Evolutionary conservation across 2,797 vertebrate genomes (phyloP).

Genomic region (Morelia viridis): DNA sequence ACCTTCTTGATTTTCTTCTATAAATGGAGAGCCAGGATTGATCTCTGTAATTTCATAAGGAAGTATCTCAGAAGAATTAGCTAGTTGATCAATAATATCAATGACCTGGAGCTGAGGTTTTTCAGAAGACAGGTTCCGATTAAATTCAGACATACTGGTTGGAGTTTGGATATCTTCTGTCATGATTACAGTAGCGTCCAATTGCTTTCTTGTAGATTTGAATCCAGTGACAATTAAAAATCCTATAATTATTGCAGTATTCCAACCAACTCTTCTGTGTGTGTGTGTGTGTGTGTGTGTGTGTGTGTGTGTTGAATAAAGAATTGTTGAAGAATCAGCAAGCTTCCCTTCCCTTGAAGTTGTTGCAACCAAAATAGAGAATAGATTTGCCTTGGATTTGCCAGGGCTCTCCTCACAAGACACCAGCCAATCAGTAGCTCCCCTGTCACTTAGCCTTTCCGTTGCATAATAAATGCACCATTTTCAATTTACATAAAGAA

Average conservation of each 20-base stretch:
- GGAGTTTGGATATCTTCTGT: constrained; percentile 62
- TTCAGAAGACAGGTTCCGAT: constrained; percentile 62
- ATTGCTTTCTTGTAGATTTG: not conserved
- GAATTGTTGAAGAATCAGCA: accelerated
- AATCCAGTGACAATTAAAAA: not conserved
- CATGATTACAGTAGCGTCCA: constrained; percentile 51
- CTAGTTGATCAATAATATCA: constrained; percentile 63
- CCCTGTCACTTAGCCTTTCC: constrained; percentile 48
- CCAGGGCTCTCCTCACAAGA: constrained; percentile 40
- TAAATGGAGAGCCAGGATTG: not conserved
- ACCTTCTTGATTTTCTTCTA: constrained; percentile 42
- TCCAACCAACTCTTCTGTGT: constrained; percentile 11
- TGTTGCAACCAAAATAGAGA: constrained; percentile 19
- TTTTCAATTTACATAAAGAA: constrained; percentile 76
- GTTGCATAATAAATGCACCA: constrained; percentile 69
- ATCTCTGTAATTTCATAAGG: constrained; percentile 39
- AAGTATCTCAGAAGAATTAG: constrained; percentile 27
- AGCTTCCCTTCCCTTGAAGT: constrained; percentile 22
- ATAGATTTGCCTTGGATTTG: constrained; percentile 43
- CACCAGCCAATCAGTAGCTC: constrained; percentile 60
- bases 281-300: not conserved
- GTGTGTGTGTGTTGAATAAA: accelerated
- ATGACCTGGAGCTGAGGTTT: constrained; percentile 53
- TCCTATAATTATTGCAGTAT: constrained; percentile 9
- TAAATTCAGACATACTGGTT: constrained; percentile 53